phyloP scores from a whole-genome alignment of 2,888 invertebrate species.

The Folsomia manolachei region DNA sequence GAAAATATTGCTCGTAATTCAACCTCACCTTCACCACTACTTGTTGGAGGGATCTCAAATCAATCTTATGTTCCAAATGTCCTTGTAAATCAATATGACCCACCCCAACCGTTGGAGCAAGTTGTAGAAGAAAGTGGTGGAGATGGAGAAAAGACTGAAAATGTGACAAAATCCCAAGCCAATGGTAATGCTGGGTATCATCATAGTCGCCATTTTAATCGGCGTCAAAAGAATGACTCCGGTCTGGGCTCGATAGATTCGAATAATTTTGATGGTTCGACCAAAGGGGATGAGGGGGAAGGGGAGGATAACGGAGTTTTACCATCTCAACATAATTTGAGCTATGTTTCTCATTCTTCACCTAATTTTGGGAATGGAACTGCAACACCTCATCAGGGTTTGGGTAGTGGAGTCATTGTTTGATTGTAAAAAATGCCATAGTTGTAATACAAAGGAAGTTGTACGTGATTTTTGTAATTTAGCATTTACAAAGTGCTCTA shows the following conservation, averaged over 20 bases:
- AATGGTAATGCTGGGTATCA: no score
- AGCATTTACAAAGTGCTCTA: no score
- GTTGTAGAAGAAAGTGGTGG: slow-evolving; percentile 14
- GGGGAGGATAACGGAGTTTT: not conserved
- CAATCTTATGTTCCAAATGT: slow-evolving; percentile 30
- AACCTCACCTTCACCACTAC: not conserved
- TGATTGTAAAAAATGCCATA: no score
- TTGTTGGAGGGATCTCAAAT: slow-evolving; percentile 17
- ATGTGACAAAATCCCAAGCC: not conserved
- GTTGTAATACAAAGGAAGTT: no score
- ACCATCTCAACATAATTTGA: slow-evolving; percentile 1
- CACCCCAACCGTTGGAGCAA: not conserved
- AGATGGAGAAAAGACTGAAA: slow-evolving; percentile 15
- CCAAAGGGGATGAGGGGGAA: not conserved
- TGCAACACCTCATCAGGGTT: not conserved
- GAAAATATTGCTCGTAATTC: not conserved
- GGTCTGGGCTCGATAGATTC: slow-evolving; percentile 49
- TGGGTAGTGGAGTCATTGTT: not conserved
- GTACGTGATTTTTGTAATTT: no score
- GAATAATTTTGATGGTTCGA: slow-evolving; percentile 23
- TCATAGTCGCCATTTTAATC: not conserved
- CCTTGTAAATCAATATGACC: slow-evolving; percentile 12
- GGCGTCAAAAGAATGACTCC: slow-evolving; percentile 46
- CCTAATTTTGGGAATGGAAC: slow-evolving; percentile 6
- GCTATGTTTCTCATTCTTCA: slow-evolving; percentile 4